phyloP scores from a whole-genome alignment of 1,140 invertebrate genomes.

The Heliconius eleuchia region DNA sequence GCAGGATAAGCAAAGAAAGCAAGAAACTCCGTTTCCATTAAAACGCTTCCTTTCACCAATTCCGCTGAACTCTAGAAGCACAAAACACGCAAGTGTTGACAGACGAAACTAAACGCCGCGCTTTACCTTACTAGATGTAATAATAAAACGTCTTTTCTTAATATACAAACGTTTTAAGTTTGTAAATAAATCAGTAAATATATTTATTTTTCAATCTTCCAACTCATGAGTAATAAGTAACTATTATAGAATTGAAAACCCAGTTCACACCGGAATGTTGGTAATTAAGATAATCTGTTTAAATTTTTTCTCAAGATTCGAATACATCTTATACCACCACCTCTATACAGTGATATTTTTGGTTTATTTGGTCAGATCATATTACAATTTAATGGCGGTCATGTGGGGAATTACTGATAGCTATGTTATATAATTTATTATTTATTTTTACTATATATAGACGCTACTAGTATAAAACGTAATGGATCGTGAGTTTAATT shows the following conservation, averaged over 20 bases:
- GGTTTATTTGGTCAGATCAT: constrained; percentile 29
- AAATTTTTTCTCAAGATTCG: constrained; percentile 1
- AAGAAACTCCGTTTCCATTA: not conserved
- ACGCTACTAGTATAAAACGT: not conserved
- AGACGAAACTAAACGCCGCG: not conserved
- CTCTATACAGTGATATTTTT: constrained; percentile 22
- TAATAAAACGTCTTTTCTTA: too few relatives aligned
- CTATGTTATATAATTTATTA: not conserved
- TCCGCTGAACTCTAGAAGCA: not conserved
- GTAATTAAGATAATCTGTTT: constrained; percentile 37
- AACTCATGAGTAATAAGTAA: not conserved
- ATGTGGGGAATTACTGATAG: not conserved
- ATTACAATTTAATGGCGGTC: constrained; percentile 25
- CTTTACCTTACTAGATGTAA: not conserved
- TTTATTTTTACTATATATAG: not conserved
- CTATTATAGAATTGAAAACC: constrained; percentile 8
- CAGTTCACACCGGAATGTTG: constrained; percentile 21
- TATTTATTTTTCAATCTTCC: not conserved
- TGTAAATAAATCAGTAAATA: too few relatives aligned
- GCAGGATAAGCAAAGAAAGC: too few relatives aligned
- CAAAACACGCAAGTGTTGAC: not conserved
- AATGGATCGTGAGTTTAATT: not conserved
- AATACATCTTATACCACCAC: not conserved
- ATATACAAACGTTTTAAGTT: too few relatives aligned
- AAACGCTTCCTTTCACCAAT: not conserved